These are phyloP conservation scores for Eubasilissa splendida DNA, from an alignment of 2,888 invertebrate genomes.

Conservation along the genomic window DNA sequence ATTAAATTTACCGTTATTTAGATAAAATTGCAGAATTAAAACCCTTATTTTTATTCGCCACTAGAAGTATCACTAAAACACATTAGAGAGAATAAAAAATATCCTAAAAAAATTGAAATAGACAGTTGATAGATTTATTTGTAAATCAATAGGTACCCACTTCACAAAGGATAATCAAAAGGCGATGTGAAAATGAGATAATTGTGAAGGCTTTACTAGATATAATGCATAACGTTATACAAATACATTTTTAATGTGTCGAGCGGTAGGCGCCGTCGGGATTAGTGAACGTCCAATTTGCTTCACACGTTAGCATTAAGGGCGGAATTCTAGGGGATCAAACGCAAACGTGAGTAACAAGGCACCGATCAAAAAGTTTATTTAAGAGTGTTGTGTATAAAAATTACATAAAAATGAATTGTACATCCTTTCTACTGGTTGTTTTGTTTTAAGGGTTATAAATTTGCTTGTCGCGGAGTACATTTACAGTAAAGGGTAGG, in stretches of 20 bases:
- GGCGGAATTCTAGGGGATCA: constrained; percentile 9
- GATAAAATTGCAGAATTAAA: no score
- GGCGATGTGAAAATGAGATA: neutral
- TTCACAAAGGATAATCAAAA: neutral
- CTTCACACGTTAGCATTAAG: constrained; percentile 43
- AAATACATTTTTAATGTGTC: constrained; percentile 5
- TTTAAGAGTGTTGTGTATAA: no score
- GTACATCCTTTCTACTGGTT: neutral
- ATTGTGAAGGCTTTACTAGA: constrained; percentile 6
- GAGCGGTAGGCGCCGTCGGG: constrained; percentile 46
- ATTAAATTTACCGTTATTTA: no score
- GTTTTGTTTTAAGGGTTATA: neutral
- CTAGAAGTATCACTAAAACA: no score
- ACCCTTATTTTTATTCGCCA: no score
- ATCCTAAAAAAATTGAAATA: no score
- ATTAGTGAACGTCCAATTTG: constrained; percentile 52
- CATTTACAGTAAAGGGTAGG: constrained; percentile 14
- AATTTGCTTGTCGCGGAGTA: neutral
- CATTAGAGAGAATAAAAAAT: no score
- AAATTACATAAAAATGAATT: no score
- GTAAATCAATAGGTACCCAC: no score
- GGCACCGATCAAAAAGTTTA: no score
- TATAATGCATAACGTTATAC: constrained; percentile 15
- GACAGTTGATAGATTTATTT: no score
- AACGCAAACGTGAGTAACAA: neutral